Base-by-base conservation (phyloP, 2,797 vertebrate genomes). In the Cryptoprocta ferox region DNA sequence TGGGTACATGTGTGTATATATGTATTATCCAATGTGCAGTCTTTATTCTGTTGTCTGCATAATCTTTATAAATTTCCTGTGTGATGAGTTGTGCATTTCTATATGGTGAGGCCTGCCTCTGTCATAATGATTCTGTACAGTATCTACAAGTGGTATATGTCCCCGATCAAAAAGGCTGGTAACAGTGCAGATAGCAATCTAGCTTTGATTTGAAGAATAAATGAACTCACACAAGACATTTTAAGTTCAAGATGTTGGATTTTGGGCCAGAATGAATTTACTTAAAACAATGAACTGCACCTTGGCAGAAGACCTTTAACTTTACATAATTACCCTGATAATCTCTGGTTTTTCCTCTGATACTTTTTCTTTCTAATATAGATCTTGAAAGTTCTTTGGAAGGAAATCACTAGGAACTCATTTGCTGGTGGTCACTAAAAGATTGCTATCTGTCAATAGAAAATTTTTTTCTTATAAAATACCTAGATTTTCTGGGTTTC, bases 381-480 rank as follows among this genome's bases (percentile, higher is more conserved):
- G 91, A 56, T 70, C 78, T 45, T 53, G 8, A 56, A 65, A 81
- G 65, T 15, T 71, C 79, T 96, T 91, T 68, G 53, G 50, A 92
- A 87, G 89, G 95, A 95, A 93, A 96, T 84, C 68, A 18, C 94
- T 65, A 16, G 79, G 84, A 94, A 88, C 63, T 30, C 71, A 89
- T 97, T 90, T 93, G 30, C 76, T 19, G 21, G 13, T 63, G 56
- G 16, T 85, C 85, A 73, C 83, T 88, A 65, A 81, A 89, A 91
- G 79, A 93, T 63, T 97, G 94, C 84, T 92, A 71, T 85, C 87
- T 94, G 66, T 91, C 37, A 26, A 15, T 92, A 94, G 70, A 84
- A 93, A 42, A 59, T 53, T 94, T 78, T 96, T 84, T 93, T 97
- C 75, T 95, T 93, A 83, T 53, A 63, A 94, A 90, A 93, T 71